Base-by-base conservation (phyloP, 2,888 invertebrate genomes). In the Pandemis heparana region DNA sequence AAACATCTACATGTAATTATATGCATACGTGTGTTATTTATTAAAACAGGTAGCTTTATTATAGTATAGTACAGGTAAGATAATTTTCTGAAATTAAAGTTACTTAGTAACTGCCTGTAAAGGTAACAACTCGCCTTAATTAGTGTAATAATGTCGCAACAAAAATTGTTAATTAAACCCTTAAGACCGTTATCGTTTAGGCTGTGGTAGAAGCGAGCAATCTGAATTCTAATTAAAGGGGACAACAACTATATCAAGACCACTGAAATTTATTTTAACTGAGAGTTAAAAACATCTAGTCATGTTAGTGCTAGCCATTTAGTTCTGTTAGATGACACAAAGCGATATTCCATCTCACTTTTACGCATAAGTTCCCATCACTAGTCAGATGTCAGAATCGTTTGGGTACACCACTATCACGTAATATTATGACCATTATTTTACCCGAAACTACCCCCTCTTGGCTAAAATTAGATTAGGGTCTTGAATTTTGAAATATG, bases 121-220 rank as follows among this genome's bases (percentile, higher is more conserved):
- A 48, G 59, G 65, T 51, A 46, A 63, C n/a, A 63, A 63, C 32
- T 23, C 72, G 53, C 18, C 9, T 68, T 73, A 68, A 73, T 73
- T 73, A 73, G 73, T 63, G 56, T 14, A 38, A 53, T 53, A 68
- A 68, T 68, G 68, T 59, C 16, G 64, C 38, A 65, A 65, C 65
- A 73, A 73, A 68, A 73, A 73, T 46, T 62, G 68, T 59, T 73
- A 68, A 72, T 68, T 62, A 68, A 62, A 53, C 62, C 56, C 62
- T 59, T 32, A 70, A 51, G 32, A 43, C 62, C 39, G 46, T 46
- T 46, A 60, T 68, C 65, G 59, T 46, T 67, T 67, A 43, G 23
- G 56, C 65, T 46, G n/a, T 23, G 38, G 46, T 1, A 32, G n/a
- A 18, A 41, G 43, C 16, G n/a, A n/a, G 32, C n/a, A 32, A 43